These are phyloP conservation scores for Alosa alosa DNA, from an alignment of 2,113 vertebrate genomes.

Conservation along the genomic window DNA sequence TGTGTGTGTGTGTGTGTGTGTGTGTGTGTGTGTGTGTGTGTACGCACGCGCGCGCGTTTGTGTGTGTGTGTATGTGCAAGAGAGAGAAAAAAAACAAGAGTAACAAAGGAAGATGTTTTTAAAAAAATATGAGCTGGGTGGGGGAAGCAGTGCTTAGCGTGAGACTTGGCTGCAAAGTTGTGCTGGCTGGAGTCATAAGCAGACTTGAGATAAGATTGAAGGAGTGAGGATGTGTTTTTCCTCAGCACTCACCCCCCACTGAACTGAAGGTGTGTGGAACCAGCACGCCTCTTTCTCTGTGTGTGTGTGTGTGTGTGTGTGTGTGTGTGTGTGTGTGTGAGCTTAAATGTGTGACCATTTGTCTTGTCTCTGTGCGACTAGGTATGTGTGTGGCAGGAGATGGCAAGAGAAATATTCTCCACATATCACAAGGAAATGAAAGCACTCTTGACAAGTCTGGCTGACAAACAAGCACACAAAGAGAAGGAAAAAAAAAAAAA, in stretches of 20 bases:
- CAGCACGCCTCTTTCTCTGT: background rate
- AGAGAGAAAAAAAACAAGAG: too few species aligned
- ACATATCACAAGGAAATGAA: constrained; percentile 10
- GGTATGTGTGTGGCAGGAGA: background rate
- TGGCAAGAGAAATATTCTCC: background rate
- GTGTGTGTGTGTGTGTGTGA: background rate
- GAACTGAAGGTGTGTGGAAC: too few species aligned
- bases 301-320: background rate
- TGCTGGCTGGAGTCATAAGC: background rate
- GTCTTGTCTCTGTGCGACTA: background rate
- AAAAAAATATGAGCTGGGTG: background rate
- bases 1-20: background rate
- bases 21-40: background rate
- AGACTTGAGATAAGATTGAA: background rate
- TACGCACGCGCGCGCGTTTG: too few species aligned
- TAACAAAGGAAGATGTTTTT: background rate
- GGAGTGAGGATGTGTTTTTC: too few species aligned
- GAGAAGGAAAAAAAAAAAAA: background rate
- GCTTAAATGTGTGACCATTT: background rate
- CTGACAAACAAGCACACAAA: background rate
- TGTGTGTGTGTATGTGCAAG: background rate
- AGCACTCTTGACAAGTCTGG: background rate
- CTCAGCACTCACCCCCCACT: background rate
- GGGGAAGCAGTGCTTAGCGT: background rate
- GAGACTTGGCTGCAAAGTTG: background rate